Evolutionary conservation across 2,113 vertebrate species (phyloP), one percentile per base, ranked within the genome.

Genomic region (Pachypanchax playfairii): DNA sequence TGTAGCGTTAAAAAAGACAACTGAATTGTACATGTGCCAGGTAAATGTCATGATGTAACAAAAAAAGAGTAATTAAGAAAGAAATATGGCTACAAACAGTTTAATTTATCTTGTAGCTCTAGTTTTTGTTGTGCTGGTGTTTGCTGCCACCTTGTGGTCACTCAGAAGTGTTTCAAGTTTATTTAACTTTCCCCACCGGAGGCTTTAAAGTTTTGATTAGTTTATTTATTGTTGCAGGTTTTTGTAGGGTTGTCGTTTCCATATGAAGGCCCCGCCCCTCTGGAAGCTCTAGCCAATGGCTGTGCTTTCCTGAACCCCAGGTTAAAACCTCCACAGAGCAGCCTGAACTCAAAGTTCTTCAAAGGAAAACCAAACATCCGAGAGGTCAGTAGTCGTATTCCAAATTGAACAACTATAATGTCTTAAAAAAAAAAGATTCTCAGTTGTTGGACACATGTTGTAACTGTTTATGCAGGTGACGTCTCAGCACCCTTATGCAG

Each of bases 231-330:
- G 4, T 38, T 69, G n/a, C 14, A 73, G 78, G 59, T 70, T 48
- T 77, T 96, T 28, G 94, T 97, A 10, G 95, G 95, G n/a, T 90
- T 97, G 0, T 95, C 94, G 7, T 96, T 96, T 58, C 96, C 94
- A 0, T 96, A 95, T 0, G 95, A 96, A 83, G 95, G 95, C 1
- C 95, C 95, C 0, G 94, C 93, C 81, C 94, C 95, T 13, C 77
- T 98, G 64, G 94, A 98, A 65, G 95, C 96, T 38, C 94, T 97
- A 52, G 95, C 94, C 49, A 96, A 96, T 78, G 94, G 94, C 68
- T 97, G 94, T 55, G 93, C 92, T 75, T 96, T 96, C 79, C 88
- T 96, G 57, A 96, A 96, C 81, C 93, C 93, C n/a, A 93, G 92
- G 82, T 94, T 97, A 74, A 88, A 83, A 54, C 93, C 94, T 28